Conservation (phyloP, 1,140 invertebrate genomes). For the Cephus cinctus region DNA sequence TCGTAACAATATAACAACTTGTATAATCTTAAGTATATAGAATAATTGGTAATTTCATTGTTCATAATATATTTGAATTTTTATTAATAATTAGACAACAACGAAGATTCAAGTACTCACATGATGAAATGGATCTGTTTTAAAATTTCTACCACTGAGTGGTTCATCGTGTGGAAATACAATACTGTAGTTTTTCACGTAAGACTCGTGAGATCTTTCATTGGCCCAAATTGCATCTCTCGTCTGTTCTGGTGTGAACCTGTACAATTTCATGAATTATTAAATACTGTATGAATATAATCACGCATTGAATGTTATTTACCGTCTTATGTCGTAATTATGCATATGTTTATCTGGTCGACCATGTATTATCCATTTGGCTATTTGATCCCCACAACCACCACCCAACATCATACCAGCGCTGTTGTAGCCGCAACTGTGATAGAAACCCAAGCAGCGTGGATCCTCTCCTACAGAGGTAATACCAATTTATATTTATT, state of each 20-base stretch:
- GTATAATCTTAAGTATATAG: conserved; percentile 1
- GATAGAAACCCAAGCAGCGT: conserved; percentile 65
- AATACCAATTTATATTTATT: neutral
- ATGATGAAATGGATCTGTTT: conserved; percentile 68
- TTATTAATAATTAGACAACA: conserved; percentile 3
- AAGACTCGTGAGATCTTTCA: conserved; percentile 82
- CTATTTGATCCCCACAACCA: conserved; percentile 80
- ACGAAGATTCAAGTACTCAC: conserved; percentile 41
- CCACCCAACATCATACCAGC: conserved; percentile 88
- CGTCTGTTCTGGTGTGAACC: conserved; percentile 71
- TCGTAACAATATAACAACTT: neutral
- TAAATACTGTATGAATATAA: neutral
- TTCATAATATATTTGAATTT: conserved; percentile 1
- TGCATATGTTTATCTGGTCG: conserved; percentile 84
- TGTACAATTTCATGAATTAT: conserved; percentile 25
- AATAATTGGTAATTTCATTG: too few relatives aligned
- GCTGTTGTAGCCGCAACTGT: conserved; percentile 86
- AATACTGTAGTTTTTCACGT: conserved; percentile 83
- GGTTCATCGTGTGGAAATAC: conserved; percentile 82
- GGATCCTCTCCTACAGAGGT: conserved; percentile 57
- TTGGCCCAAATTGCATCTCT: conserved; percentile 70
- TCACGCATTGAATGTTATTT: conserved; percentile 1
- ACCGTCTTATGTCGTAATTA: conserved; percentile 75
- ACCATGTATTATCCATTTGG: conserved; percentile 79
- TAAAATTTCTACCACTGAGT: conserved; percentile 76